Base-by-base conservation (phyloP, 1,140 invertebrate species). In the Drosophila cardini region DNA sequence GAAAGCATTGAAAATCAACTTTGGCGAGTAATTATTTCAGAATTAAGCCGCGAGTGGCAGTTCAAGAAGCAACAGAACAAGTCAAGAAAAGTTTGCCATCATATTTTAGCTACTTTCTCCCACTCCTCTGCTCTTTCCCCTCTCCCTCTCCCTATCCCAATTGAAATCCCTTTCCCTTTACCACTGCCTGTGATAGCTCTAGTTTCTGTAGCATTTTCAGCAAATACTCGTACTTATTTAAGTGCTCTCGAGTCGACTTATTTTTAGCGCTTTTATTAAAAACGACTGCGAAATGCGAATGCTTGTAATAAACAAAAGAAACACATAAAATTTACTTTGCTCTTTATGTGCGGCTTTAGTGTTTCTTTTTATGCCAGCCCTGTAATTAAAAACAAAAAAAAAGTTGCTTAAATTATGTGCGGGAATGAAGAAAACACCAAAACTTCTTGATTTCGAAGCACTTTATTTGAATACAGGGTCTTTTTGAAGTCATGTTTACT, bases 1-100 rank as follows among this genome's bases (percentile, higher is more conserved):
- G 34, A 80, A 65, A 71, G 69, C 48, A 50, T 48, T 68, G 42
- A 32, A 69, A 71, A 74, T 74, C 67, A 70, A 71, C 67, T 74
- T 74, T 71, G 26, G 32, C 40, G 18, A 50, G 74, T 78, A 85
- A 86, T 86, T 85, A 85, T 86, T 85, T 86, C 61, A 68, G 53
- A 46, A 77, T 67, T 53, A 64, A 62, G 52, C 63, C 57, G 42
- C n/a, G 30, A 56, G 68, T 43, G 60, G 36, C 53, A 52, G 65
- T 18, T 42, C 38, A 42, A 70, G 48, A 62, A 38, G 45, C 67
- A 58, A 62, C 76, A 36, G 21, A 26, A 68, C 55, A 52, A 72
- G 21, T 13, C 53, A 55, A 34, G 50, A 45, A 76, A 84, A 80
- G 26, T 80, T 80, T 13, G 50, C 67, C 9, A 53, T 80, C 78